Evolutionary conservation across 2,797 vertebrate genomes (phyloP), one percentile per base, ranked within the genome.

Genomic region (Dermochelys coriacea): DNA sequence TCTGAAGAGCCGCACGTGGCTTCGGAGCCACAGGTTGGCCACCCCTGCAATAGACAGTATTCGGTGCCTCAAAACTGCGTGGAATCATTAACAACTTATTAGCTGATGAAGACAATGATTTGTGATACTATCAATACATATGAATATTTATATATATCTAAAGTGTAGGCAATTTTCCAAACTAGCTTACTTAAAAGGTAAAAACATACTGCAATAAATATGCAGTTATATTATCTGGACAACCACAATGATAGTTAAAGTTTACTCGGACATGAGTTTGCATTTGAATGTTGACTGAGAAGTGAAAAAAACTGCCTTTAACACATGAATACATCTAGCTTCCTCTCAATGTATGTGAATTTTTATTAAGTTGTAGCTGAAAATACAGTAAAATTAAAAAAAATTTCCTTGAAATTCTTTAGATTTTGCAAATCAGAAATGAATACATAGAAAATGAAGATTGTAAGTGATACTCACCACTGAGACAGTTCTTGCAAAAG

Each of bases 401-500:
- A 55, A 52, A 91, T 89, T 19, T 15, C 75, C 5, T 82, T 1
- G 0, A 47, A 41, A 0, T 1, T 34, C 3, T 87, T 84, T 45
- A 15, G 6, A 14, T 79, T 83, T 90, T 81, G 16, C 15, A 86
- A 86, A 52, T 0, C 9, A 77, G 6, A 5, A 64, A 82, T 12
- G 4, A 95, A 87, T 3, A 5, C 23, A 16, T 1, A 74, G 14
- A 12, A 88, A 95, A 82, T 3, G 5, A 79, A 79, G 10, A 61
- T n/a, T 71, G 6, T 47, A 34, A 4, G 4, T 12, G 88, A 64
- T 82, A 98, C 99, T 98, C 97, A 99, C 99, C 98, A 99, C 99
- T 29, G 99, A 99, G 54, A 99, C 99, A 12, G 99, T 99, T 84
- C 99, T 99, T 86, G 99, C 99, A 96, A 99, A 99, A 51, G 99